Conservation (phyloP, 2,888 invertebrate species). For the Drosophila prolongata region DNA sequence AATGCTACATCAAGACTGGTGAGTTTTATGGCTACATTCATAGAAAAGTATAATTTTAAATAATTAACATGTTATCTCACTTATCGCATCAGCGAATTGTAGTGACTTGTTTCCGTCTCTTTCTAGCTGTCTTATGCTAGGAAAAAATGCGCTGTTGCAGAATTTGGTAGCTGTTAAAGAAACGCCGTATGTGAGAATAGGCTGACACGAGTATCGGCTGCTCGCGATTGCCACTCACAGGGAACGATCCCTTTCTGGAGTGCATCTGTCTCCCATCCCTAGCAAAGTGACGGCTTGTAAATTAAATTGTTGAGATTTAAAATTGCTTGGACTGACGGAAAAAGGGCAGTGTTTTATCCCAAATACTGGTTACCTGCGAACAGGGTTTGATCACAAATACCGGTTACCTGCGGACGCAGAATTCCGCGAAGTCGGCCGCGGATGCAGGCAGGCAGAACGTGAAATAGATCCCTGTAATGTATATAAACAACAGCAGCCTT, state of each 20-base stretch:
- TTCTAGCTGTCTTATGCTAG: no score
- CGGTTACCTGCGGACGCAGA: slow-evolving; percentile 29
- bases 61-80: no score
- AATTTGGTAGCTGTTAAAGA: no score
- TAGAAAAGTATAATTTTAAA: no score
- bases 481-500: slow-evolving; percentile 13
- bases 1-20: no score
- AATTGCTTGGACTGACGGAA: slow-evolving; percentile 3
- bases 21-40: no score
- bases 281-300: slow-evolving; percentile 9
- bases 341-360: background rate
- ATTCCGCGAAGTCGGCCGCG: slow-evolving; percentile 19
- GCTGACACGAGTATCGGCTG: no score
- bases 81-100: no score
- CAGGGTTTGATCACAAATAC: background rate
- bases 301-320: slow-evolving; percentile 29
- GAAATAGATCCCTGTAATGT: background rate
- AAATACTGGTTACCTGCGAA: slow-evolving; percentile 20
- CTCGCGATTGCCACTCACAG: background rate
- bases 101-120: no score
- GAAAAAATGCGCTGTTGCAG: no score
- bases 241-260: background rate
- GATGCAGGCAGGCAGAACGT: slow-evolving; percentile 11
- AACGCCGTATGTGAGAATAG: no score
- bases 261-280: slow-evolving; percentile 1